phyloP scores from a whole-genome alignment of 2,797 vertebrate genomes.

The Pygocentrus nattereri region DNA sequence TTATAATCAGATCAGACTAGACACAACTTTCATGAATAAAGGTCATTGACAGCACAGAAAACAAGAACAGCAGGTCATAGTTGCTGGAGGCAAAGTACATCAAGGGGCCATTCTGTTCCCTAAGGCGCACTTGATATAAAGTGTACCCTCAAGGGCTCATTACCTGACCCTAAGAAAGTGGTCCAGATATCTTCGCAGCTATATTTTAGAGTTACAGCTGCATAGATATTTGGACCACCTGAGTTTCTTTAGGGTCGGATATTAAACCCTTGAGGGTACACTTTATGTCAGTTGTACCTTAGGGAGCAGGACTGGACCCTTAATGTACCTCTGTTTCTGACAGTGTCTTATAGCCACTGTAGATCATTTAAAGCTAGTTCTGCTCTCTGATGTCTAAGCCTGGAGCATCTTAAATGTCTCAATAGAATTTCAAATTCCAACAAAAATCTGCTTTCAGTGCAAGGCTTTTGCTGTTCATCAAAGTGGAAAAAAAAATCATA shows the following conservation, averaged over 20 bases:
- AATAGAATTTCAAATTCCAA: neutral
- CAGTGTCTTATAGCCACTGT: neutral
- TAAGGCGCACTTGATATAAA: neutral
- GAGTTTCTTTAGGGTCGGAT: neutral
- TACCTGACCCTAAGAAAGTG: neutral
- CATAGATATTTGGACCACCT: neutral
- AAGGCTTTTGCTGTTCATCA: neutral
- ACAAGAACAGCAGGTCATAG: neutral
- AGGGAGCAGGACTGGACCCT: neutral
- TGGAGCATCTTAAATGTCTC: neutral
- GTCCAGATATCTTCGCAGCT: neutral
- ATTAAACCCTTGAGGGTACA: neutral
- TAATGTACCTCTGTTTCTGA: neutral
- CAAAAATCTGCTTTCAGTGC: neutral
- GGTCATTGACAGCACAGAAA: neutral
- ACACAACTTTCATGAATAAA: neutral
- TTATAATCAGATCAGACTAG: neutral
- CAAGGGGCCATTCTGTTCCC: neutral
- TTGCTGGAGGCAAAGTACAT: neutral
- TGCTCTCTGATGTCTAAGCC: neutral
- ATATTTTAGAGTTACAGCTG: neutral
- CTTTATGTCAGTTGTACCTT: neutral
- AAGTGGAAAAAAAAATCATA: neutral
- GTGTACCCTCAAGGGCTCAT: neutral
- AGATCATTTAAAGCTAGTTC: neutral